A percentile compares a stretch with the other conserved stretches of the same genome.
phyloP scores from a whole-genome alignment of 2,888 invertebrate genomes.

The Microctonus hyperodae region DNA sequence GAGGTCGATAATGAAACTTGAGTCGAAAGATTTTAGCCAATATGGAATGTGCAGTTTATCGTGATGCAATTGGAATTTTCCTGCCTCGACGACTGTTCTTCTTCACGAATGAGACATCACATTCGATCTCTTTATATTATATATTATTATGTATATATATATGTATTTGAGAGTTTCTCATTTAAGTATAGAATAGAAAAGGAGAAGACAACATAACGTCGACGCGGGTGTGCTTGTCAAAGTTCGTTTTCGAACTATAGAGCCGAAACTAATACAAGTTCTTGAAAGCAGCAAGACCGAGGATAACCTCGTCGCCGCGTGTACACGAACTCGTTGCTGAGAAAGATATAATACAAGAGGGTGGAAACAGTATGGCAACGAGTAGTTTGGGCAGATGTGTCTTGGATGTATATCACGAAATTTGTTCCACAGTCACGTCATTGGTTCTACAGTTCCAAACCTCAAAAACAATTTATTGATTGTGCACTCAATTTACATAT shows the following conservation, averaged over 20 bases:
- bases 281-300: slow-evolving; percentile 14
- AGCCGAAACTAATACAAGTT: slow-evolving; percentile 24
- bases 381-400: slow-evolving; percentile 19
- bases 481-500: not conserved
- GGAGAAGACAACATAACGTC: slow-evolving; percentile 10
- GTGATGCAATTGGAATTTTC: slow-evolving; percentile 10
- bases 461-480: not conserved
- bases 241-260: slow-evolving; percentile 16
- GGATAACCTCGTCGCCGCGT: slow-evolving; percentile 8
- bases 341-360: no score
- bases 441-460: not conserved
- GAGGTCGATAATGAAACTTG: slow-evolving; percentile 29
- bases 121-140: no score
- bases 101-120: slow-evolving; percentile 7
- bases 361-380: slow-evolving; percentile 15
- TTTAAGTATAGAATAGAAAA: slow-evolving; percentile 18
- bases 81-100: not conserved
- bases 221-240: slow-evolving; percentile 16
- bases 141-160: not conserved
- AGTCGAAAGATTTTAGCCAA: slow-evolving; percentile 9
- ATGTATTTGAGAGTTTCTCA: not conserved
- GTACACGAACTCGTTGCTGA: not conserved
- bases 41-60: slow-evolving; percentile 23
- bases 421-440: slow-evolving; percentile 18
- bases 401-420: slow-evolving; percentile 2